Conservation (phyloP, 2,113 vertebrate species). For the Paradisaea rubra region DNA sequence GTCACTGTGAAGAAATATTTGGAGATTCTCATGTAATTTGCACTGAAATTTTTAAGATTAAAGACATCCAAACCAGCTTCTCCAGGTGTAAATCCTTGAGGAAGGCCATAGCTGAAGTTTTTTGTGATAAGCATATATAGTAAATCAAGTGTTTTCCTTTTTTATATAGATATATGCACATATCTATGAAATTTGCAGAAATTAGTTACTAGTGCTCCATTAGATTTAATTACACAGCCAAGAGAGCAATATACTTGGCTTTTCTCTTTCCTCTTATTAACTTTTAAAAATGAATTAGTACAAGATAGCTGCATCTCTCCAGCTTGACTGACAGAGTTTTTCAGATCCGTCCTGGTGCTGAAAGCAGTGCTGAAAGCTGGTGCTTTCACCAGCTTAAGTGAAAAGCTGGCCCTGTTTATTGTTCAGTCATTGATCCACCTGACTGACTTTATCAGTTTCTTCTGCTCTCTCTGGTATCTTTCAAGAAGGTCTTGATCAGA, state of each 20-base stretch:
- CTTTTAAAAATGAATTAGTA: background rate
- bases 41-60: background rate
- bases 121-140: background rate
- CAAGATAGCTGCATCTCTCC: background rate
- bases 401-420: background rate
- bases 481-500: background rate
- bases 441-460: background rate
- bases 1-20: background rate
- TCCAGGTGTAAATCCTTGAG: background rate
- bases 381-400: background rate
- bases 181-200: background rate
- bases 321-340: background rate
- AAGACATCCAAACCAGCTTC: background rate
- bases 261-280: background rate
- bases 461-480: background rate
- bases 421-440: background rate
- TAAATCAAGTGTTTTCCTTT: background rate
- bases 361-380: background rate
- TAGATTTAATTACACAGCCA: background rate
- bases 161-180: background rate
- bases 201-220: background rate
- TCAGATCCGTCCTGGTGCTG: background rate
- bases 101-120: background rate
- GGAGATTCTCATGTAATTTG: background rate
- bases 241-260: background rate